Evolutionary conservation across 2,888 invertebrate species (phyloP).

Genomic region (Andrena trimmerana): DNA sequence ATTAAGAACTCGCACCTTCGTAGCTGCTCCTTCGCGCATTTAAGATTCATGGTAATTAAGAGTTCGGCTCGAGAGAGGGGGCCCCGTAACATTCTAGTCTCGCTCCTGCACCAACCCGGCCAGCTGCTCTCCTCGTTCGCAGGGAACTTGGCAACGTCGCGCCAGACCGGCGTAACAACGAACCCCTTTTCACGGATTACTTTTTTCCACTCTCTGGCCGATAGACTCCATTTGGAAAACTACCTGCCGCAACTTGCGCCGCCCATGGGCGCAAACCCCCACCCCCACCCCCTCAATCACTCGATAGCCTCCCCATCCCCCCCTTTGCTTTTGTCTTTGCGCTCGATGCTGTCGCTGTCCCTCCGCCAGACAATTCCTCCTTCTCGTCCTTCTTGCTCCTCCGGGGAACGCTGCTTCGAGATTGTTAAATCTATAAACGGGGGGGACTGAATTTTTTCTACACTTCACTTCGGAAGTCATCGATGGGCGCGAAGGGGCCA

Average conservation of each 20-base stretch:
- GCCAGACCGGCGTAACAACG: slow-evolving; percentile 59
- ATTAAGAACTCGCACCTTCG: too few relatives aligned
- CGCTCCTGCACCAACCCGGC: slow-evolving; percentile 46
- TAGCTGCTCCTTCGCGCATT: not conserved
- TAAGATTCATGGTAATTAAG: not conserved
- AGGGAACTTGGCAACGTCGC: slow-evolving; percentile 61
- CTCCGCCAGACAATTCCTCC: not conserved
- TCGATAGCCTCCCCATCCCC: slow-evolving; percentile 22
- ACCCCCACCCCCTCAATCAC: slow-evolving; percentile 42
- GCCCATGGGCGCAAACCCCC: slow-evolving; percentile 51
- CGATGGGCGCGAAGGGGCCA: slow-evolving; percentile 37
- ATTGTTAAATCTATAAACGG: slow-evolving; percentile 55
- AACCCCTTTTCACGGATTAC: slow-evolving; percentile 72
- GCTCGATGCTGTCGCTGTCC: slow-evolving; percentile 5
- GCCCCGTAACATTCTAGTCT: slow-evolving; percentile 6
- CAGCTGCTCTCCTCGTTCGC: slow-evolving; percentile 27
- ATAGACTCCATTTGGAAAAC: slow-evolving; percentile 67
- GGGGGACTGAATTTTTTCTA: slow-evolving; percentile 48
- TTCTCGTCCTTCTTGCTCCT: slow-evolving; percentile 12
- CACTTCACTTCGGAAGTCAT: slow-evolving; percentile 31
- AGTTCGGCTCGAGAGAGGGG: not conserved
- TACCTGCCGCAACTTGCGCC: slow-evolving; percentile 61
- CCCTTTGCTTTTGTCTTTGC: slow-evolving; percentile 29
- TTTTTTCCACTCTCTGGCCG: slow-evolving; percentile 60
- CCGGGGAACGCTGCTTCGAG: slow-evolving; percentile 35